phyloP scores from a whole-genome alignment of 2,888 invertebrate genomes.

The Endomychus coccineus region DNA sequence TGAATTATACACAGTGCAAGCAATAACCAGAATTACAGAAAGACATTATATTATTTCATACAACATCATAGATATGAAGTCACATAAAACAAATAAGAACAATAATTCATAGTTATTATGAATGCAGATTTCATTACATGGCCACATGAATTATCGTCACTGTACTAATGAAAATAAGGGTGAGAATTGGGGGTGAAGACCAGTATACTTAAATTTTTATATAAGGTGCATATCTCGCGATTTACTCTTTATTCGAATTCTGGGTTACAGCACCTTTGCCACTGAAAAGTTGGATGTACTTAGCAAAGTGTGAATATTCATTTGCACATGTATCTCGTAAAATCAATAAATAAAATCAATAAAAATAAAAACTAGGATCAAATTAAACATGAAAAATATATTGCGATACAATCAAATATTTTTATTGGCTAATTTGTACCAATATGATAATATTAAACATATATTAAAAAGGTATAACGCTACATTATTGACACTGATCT shows the following conservation, averaged over 20 bases:
- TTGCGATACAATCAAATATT: no score
- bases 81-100: conserved; percentile 36
- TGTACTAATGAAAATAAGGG: conserved; percentile 33
- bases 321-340: no score
- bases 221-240: conserved; percentile 32
- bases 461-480: no score
- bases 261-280: conserved; percentile 33
- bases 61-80: conserved; percentile 38
- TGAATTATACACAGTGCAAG: conserved; percentile 37
- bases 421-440: no score
- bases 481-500: no score
- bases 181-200: conserved; percentile 8
- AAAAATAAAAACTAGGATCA: no score
- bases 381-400: no score
- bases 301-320: no score
- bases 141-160: conserved; percentile 15
- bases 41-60: conserved; percentile 43
- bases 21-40: conserved; percentile 41
- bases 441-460: no score
- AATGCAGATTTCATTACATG: conserved; percentile 13
- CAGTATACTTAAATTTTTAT: conserved; percentile 20
- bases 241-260: conserved; percentile 39
- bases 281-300: no score
- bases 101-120: conserved; percentile 39
- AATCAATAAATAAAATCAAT: no score